These are phyloP conservation scores for Chamaea fasciata DNA, from an alignment of 2,113 vertebrate species.

Conservation along the genomic window DNA sequence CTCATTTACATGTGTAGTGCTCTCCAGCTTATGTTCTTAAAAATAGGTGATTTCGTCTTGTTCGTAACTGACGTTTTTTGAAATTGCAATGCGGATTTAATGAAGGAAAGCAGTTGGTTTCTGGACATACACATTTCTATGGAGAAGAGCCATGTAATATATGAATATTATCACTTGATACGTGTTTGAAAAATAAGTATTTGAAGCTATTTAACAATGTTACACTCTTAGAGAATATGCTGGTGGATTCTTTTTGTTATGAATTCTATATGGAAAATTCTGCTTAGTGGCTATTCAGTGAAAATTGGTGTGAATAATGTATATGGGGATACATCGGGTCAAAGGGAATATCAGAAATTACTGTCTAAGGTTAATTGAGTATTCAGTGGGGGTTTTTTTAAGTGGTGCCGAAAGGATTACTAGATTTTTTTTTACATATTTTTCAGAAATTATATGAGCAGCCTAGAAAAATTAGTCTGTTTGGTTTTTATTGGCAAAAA, in stretches of 20 bases:
- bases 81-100: conserved; percentile 36
- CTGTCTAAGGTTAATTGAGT: background rate
- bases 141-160: background rate
- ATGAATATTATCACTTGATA: conserved; percentile 15
- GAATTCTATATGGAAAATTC: background rate
- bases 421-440: background rate
- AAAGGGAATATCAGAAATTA: background rate
- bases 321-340: background rate
- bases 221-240: conserved; percentile 1
- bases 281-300: background rate
- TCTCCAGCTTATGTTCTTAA: conserved; percentile 57
- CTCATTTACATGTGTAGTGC: conserved; percentile 7
- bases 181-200: conserved; percentile 44
- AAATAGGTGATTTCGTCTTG: conserved; percentile 69
- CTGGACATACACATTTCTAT: background rate
- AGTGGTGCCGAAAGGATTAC: background rate
- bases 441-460: background rate
- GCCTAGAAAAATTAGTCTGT: background rate
- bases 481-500: background rate
- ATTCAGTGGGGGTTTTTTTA: background rate
- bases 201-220: conserved; percentile 51
- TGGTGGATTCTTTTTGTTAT: background rate
- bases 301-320: background rate
- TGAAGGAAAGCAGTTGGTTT: conserved; percentile 58
- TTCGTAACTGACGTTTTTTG: conserved; percentile 65